Conservation (phyloP, 35 echinoderm and acorn worm species). For the Lytechinus variegatus region DNA sequence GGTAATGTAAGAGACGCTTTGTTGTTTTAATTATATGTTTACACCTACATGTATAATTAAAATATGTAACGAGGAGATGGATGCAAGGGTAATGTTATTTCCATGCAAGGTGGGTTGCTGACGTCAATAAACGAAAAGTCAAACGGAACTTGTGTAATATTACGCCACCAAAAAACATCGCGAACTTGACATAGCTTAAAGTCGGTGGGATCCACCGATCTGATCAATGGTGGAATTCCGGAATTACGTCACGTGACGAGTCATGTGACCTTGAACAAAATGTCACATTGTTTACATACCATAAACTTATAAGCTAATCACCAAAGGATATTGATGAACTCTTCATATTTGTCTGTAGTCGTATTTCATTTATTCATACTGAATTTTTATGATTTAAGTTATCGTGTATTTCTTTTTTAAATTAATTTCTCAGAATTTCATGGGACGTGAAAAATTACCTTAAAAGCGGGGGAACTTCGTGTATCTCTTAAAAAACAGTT, state of each 20-base stretch:
- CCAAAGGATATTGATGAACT: no score
- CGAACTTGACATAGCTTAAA: not conserved
- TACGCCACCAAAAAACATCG: not conserved
- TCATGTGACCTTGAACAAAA: not conserved
- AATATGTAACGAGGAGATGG: not conserved
- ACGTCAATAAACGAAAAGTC: not conserved
- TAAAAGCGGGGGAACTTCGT: no score
- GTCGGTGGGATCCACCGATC: not conserved
- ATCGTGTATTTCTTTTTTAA: no score
- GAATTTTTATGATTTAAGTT: no score
- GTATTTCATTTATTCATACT: no score
- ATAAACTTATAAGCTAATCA: not conserved
- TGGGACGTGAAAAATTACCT: no score
- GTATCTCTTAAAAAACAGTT: no score
- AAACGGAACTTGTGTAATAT: not conserved
- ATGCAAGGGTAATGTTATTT: not conserved
- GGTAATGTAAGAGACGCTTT: not conserved
- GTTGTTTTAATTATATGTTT: not conserved
- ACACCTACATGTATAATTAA: not conserved
- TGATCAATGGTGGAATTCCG: not conserved
- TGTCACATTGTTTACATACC: not conserved
- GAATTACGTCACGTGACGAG: constrained; percentile 7
- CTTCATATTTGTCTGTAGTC: no score
- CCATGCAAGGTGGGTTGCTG: not conserved
- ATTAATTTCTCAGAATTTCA: no score